Evolutionary conservation across 2,113 vertebrate species (phyloP), one percentile per base, ranked within the genome.

Genomic region (Gila orcuttii): DNA sequence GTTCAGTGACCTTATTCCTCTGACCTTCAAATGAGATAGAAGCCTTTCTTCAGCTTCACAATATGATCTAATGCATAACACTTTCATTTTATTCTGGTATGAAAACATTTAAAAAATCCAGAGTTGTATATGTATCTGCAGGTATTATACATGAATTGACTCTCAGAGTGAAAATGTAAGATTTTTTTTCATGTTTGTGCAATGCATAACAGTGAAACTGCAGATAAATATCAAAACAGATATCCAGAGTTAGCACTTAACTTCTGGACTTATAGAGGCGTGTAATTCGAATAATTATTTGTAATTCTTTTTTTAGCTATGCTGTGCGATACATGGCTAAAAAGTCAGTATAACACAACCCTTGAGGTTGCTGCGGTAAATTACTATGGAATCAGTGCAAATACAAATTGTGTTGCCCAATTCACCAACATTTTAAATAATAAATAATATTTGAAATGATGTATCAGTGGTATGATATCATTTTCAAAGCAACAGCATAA

Each of bases 11-110:
- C 31, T 57, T 28, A 55, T 83, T 23, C n/a, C n/a, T 23, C 21
- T 73, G 36, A 73, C 81, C 64, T 82, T 82, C 80, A 68, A 52
- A 55, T 13, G 12, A 82, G 42, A 52, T 47, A 31, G 12, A 15
- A 71, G 5, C 21, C 23, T 45, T 74, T 74, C 10, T n/a, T 25
- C 21, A 23, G 23, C 39, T 25, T 33, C 68, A 2, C 4, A 13
- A 11, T 36, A 36, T 13, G n/a, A 75, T 28, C 10, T 47, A 25
- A 57, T 79, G 9, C 10, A 13, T 21, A 8, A 42, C 1, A 7
- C 39, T 25, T 47, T 73, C 19, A 13, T 13, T n/a, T 12, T 21
- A 74, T 13, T 1, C 12, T 31, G 10, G 39, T 45, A 25, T 73
- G 19, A n/a, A 28, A 60, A n/a, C 3, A 60, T 10, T 36, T 4